Conservation (phyloP, 2,888 invertebrate genomes). For the Catocala fraxini region DNA sequence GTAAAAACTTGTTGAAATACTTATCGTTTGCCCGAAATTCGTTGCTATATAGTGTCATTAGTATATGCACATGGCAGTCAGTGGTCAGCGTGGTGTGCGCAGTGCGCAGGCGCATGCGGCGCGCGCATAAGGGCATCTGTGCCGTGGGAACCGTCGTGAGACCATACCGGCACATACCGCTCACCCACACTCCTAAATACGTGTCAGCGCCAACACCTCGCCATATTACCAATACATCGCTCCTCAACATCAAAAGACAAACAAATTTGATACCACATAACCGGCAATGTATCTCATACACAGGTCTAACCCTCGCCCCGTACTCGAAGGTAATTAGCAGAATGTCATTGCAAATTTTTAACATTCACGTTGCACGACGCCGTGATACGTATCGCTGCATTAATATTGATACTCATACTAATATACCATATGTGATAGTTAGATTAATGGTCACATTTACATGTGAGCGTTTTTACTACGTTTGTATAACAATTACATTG, state of each 20-base stretch:
- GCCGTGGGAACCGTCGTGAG: constrained; percentile 77
- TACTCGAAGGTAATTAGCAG: constrained; percentile 52
- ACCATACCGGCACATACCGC: constrained; percentile 52
- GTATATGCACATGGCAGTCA: too few relatives aligned
- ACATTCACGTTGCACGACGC: constrained; percentile 58
- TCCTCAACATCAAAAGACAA: not conserved
- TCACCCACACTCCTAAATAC: constrained; percentile 18
- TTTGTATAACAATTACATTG: constrained; percentile 33
- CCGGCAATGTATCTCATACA: constrained; percentile 29
- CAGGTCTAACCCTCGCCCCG: not conserved
- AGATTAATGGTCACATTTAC: constrained; percentile 51
- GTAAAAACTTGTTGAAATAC: too few relatives aligned
- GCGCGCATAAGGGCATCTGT: constrained; percentile 76
- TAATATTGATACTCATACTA: constrained; percentile 62
- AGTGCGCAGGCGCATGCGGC: constrained; percentile 50
- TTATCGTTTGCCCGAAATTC: too few relatives aligned
- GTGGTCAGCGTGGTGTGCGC: constrained; percentile 21
- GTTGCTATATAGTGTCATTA: too few relatives aligned
- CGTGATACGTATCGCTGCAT: constrained; percentile 66
- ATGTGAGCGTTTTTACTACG: constrained; percentile 40
- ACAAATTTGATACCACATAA: not conserved
- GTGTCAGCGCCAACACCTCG: constrained; percentile 1
- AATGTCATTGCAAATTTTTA: constrained; percentile 68
- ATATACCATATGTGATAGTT: constrained; percentile 43
- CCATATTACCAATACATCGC: constrained; percentile 13